Evolutionary conservation across 2,797 vertebrate species (phyloP).

Genomic region (Buphagus erythrorhynchus): DNA sequence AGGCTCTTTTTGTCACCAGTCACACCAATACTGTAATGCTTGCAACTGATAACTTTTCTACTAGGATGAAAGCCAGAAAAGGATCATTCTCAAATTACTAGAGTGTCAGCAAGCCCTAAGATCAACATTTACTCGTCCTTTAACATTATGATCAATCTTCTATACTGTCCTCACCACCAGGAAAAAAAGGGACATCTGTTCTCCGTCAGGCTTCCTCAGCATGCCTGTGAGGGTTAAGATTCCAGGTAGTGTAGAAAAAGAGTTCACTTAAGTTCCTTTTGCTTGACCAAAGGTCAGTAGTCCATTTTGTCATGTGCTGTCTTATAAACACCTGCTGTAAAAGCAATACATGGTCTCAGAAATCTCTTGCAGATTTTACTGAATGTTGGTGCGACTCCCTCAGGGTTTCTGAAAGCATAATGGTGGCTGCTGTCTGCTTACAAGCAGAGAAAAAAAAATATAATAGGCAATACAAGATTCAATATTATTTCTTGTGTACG

Average conservation of each 20-base stretch:
- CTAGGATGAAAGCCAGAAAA: neutral
- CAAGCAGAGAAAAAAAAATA: neutral
- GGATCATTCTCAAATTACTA: neutral
- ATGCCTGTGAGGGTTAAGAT: neutral
- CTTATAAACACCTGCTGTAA: neutral
- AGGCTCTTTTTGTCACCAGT: neutral
- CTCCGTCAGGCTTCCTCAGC: neutral
- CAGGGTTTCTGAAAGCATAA: conserved; percentile 38
- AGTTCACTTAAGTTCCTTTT: neutral
- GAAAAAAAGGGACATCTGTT: neutral
- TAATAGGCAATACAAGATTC: neutral
- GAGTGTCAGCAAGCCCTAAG: neutral
- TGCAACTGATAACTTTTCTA: neutral
- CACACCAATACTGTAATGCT: neutral
- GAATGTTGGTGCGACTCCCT: conserved; percentile 1
- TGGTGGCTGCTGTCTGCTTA: neutral
- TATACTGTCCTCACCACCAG: neutral
- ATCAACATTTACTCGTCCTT: neutral
- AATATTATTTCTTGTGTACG: conserved; percentile 15
- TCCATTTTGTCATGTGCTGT: neutral
- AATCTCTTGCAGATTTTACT: conserved; percentile 3
- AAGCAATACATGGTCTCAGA: neutral
- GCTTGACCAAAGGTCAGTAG: neutral
- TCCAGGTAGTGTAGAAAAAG: neutral
- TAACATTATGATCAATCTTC: neutral